Percentiles rank a stretch among this genome's conserved stretches.
These are phyloP conservation scores for Eurystomus gularis DNA, from an alignment of 2,113 vertebrate genomes.

Conservation along the genomic window DNA sequence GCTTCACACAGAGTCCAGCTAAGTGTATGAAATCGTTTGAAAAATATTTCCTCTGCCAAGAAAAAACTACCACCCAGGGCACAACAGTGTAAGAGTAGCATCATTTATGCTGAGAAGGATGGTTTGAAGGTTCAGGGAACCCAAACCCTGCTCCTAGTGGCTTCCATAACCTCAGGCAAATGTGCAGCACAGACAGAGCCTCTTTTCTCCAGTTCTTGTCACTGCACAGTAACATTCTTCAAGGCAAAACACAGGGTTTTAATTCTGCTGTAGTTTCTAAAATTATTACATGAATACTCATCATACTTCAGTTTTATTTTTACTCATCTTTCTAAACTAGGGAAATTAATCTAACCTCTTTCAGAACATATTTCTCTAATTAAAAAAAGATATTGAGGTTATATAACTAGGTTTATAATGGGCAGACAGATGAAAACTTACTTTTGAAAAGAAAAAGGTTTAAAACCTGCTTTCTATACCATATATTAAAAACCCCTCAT, in stretches of 20 bases:
- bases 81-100: neutral
- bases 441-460: neutral
- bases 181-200: neutral
- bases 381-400: constrained; percentile 8
- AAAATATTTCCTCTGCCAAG: neutral
- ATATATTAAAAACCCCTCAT: neutral
- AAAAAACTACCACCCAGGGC: neutral
- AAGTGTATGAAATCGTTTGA: neutral
- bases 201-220: neutral
- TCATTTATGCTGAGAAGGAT: neutral
- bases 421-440: neutral
- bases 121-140: neutral
- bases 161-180: neutral
- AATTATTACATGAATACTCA: constrained; percentile 34
- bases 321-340: constrained; percentile 31
- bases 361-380: constrained; percentile 26
- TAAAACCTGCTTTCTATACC: neutral
- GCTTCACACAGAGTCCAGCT: neutral
- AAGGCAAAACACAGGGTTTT: neutral
- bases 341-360: constrained; percentile 26
- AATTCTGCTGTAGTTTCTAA: constrained; percentile 24
- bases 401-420: neutral
- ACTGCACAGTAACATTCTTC: neutral
- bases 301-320: constrained; percentile 32
- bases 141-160: neutral